Evolutionary conservation across 2,797 vertebrate species (phyloP).

Genomic region (Spondyliosoma cantharus): DNA sequence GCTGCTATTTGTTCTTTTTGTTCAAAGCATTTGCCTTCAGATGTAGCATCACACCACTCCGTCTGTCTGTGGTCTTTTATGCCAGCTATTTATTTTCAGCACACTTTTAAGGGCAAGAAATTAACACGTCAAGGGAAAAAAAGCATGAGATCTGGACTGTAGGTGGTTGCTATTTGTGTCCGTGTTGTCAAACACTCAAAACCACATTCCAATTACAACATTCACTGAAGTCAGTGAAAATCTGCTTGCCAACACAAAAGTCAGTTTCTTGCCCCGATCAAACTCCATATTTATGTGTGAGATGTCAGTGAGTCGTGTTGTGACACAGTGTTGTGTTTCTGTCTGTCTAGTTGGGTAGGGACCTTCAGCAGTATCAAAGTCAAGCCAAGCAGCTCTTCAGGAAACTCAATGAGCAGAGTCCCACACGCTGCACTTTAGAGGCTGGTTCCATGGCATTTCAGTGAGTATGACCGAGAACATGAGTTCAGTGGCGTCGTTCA

Average conservation of each 20-base stretch:
- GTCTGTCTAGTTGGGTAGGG: constrained; percentile 90
- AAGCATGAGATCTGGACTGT: constrained; percentile 7
- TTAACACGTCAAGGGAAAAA: constrained; percentile 9
- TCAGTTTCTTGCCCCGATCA: constrained; percentile 23
- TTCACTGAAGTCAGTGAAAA: neutral
- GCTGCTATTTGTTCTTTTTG: constrained; percentile 5
- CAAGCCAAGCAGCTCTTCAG: constrained; percentile 98
- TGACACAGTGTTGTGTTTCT: constrained; percentile 27
- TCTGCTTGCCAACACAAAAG: neutral
- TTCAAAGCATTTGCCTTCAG: neutral
- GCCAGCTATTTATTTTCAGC: constrained; percentile 18
- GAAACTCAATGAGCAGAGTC: constrained; percentile 98
- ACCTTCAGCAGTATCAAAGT: constrained; percentile 98
- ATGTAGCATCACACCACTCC: constrained; percentile 42
- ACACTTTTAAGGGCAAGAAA: constrained; percentile 32
- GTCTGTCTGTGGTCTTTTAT: constrained; percentile 25
- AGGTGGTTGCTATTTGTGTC: constrained; percentile 20
- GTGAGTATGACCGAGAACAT: constrained; percentile 83
- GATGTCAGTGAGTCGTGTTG: neutral
- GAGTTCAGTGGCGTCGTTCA: too few species aligned
- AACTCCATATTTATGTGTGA: neutral
- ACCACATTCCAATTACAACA: neutral
- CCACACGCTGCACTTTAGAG: constrained; percentile 95
- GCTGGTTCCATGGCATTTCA: constrained; percentile 96
- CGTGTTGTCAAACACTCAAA: neutral